Conservation (phyloP, 2,888 invertebrate species). For the Cerceris rybyensis region DNA sequence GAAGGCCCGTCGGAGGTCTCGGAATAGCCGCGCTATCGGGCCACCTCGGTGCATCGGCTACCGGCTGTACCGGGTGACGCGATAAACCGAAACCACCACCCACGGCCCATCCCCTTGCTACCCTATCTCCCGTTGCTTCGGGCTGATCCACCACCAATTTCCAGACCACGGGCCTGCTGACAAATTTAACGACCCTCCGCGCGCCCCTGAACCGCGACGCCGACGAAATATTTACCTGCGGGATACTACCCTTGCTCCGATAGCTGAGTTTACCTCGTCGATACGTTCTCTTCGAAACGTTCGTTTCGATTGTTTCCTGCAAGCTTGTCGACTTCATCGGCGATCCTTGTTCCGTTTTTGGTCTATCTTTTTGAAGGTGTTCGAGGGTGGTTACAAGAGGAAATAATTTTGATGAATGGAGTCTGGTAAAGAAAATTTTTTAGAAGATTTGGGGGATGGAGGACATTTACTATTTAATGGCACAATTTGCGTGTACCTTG, state of each 20-base stretch:
- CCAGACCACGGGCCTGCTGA: conserved; percentile 52
- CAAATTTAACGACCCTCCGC: conserved; percentile 61
- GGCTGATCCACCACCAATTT: conserved; percentile 43
- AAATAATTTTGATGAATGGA: too few species aligned
- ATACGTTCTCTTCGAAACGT: conserved; percentile 27
- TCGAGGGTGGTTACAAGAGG: neutral
- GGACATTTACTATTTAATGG: too few species aligned
- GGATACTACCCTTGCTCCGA: conserved; percentile 41
- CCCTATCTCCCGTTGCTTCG: neutral
- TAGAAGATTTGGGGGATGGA: too few species aligned
- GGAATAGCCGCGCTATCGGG: conserved; percentile 60
- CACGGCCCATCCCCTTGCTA: too few species aligned
- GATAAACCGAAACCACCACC: conserved; percentile 47
- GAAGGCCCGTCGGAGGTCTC: conserved; percentile 34
- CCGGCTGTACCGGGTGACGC: conserved; percentile 64
- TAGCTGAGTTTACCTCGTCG: conserved; percentile 40
- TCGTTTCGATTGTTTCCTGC: conserved; percentile 40
- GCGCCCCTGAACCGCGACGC: conserved; percentile 31
- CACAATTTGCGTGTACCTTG: too few species aligned
- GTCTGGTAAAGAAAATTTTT: too few species aligned
- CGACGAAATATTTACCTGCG: conserved; percentile 65
- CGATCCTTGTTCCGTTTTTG: neutral
- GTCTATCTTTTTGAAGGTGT: neutral
- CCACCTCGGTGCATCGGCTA: conserved; percentile 42
- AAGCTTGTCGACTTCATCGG: conserved; percentile 9